Evolutionary conservation across 2,113 vertebrate species (phyloP).

Genomic region (Illadopsis cleaveri): DNA sequence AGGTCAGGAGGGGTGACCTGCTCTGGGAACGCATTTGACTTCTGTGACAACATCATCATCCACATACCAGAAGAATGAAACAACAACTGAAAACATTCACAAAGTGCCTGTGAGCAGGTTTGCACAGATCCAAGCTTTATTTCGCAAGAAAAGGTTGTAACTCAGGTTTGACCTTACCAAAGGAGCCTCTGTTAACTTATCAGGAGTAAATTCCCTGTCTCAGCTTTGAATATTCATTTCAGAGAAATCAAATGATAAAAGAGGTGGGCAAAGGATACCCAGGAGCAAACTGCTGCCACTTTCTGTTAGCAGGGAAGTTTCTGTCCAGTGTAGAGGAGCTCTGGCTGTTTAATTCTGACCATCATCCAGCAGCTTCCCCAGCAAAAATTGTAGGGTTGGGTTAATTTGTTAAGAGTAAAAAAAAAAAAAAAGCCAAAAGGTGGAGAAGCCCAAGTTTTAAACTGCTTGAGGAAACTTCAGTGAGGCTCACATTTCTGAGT

Average conservation of each 20-base stretch:
- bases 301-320: neutral
- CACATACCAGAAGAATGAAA: neutral
- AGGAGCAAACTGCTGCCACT: neutral
- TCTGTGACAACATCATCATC: neutral
- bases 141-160: neutral
- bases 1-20: neutral
- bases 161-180: neutral
- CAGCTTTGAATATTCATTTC: neutral
- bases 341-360: accelerated
- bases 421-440: accelerated
- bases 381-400: accelerated
- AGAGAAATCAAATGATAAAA: neutral
- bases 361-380: neutral
- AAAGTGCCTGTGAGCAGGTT: accelerated
- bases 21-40: neutral
- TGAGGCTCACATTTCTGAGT: accelerated
- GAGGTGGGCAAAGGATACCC: accelerated
- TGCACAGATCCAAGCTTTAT: accelerated
- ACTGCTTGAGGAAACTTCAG: accelerated
- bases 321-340: neutral
- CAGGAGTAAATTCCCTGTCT: accelerated
- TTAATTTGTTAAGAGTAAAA: neutral
- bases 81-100: accelerated
- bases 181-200: accelerated
- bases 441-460: neutral